Conservation (phyloP, 2,888 invertebrate species). For the Philonicus albiceps region DNA sequence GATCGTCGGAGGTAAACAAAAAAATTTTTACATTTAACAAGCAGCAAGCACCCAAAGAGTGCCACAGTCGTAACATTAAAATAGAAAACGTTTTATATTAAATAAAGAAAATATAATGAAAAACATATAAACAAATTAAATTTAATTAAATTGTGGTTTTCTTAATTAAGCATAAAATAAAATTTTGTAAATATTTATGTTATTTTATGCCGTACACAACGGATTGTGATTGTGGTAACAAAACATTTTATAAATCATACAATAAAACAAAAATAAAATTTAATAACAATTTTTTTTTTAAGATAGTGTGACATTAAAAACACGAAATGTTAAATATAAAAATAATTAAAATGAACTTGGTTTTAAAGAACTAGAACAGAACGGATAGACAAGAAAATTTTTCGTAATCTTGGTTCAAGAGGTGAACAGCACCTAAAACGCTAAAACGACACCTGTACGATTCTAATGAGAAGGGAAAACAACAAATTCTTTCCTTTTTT, state of each 20-base stretch:
- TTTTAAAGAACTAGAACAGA: neutral
- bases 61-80: neutral
- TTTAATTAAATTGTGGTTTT: no score
- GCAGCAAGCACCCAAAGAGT: neutral
- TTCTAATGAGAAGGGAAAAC: neutral
- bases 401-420: neutral
- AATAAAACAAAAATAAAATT: neutral
- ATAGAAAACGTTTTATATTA: neutral
- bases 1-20: slow-evolving; percentile 4
- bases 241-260: neutral
- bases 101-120: neutral
- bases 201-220: neutral
- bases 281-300: neutral
- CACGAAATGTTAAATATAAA: no score
- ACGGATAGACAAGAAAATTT: neutral
- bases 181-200: neutral
- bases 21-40: neutral
- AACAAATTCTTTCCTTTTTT: no score
- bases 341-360: no score
- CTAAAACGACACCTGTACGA: neutral
- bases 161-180: no score
- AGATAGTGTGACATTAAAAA: no score
- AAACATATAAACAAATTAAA: neutral
- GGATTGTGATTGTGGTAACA: neutral
- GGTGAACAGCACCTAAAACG: neutral